These are phyloP conservation scores for Choloepus hoffmanni DNA, from an alignment of 2,113 vertebrate genomes.

Conservation along the genomic window DNA sequence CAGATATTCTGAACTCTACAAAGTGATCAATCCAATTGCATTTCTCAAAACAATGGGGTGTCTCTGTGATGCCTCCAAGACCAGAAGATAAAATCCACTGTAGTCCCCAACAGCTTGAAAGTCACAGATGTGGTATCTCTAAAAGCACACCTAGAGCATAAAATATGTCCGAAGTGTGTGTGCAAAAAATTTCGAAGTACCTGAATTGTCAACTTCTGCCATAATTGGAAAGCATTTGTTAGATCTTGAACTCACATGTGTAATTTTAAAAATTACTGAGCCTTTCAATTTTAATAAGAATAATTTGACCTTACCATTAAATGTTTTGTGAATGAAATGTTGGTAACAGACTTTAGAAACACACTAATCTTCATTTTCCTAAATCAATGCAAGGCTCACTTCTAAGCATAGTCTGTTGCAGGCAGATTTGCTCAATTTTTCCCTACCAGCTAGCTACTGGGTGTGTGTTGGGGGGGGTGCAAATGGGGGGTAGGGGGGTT, in stretches of 20 bases:
- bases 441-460: not conserved
- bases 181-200: not conserved
- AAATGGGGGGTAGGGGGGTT: not conserved
- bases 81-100: not conserved
- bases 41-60: not conserved
- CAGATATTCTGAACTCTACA: not conserved
- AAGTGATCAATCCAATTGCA: not conserved
- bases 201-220: not conserved
- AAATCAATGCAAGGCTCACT: not conserved
- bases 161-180: not conserved
- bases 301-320: conserved; percentile 21
- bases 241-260: not conserved
- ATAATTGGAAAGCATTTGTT: not conserved
- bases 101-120: not conserved
- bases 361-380: not conserved
- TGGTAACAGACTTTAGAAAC: not conserved
- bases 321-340: not conserved
- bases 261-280: conserved; percentile 6
- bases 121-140: not conserved
- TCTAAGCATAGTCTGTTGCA: not conserved
- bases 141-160: not conserved
- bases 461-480: not conserved
- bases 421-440: not conserved
- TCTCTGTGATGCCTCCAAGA: not conserved
- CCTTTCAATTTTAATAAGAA: conserved; percentile 29